Evolutionary conservation across 2,113 vertebrate species (phyloP).

Genomic region (Burhinus bistriatus): DNA sequence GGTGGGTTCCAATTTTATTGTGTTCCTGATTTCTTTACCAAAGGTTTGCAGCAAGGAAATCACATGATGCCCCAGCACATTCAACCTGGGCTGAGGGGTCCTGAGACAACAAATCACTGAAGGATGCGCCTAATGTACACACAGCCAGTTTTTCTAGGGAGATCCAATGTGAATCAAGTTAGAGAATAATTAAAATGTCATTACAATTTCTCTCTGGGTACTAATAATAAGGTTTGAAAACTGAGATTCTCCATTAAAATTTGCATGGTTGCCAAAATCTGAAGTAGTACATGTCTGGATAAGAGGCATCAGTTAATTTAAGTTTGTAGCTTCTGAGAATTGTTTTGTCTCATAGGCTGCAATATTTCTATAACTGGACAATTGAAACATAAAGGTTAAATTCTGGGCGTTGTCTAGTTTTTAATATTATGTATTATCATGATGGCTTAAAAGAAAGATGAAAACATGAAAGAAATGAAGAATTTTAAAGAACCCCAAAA

Average conservation of each 20-base stretch:
- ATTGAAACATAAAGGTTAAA: background rate
- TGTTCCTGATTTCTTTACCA: background rate
- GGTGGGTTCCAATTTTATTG: background rate
- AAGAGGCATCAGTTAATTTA: background rate
- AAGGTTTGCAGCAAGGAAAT: background rate
- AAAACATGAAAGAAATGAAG: background rate
- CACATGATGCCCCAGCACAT: background rate
- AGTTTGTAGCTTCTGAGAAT: background rate
- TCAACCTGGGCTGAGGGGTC: background rate
- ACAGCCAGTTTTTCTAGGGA: background rate
- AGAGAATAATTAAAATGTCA: background rate
- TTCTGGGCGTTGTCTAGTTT: background rate
- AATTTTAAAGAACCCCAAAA: background rate
- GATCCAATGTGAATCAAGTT: background rate
- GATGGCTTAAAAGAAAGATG: background rate
- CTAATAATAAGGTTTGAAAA: background rate
- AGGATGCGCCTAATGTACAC: background rate
- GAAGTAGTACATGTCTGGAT: background rate
- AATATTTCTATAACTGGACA: background rate
- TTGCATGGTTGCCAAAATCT: background rate
- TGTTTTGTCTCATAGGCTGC: background rate
- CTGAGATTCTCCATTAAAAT: background rate
- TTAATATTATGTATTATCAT: background rate
- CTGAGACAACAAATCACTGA: background rate
- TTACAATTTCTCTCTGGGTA: background rate